A percentile compares a stretch with the other conserved stretches of the same genome.
Evolutionary conservation across 2,888 invertebrate species (phyloP).

Genomic region (Macropis europaea): DNA sequence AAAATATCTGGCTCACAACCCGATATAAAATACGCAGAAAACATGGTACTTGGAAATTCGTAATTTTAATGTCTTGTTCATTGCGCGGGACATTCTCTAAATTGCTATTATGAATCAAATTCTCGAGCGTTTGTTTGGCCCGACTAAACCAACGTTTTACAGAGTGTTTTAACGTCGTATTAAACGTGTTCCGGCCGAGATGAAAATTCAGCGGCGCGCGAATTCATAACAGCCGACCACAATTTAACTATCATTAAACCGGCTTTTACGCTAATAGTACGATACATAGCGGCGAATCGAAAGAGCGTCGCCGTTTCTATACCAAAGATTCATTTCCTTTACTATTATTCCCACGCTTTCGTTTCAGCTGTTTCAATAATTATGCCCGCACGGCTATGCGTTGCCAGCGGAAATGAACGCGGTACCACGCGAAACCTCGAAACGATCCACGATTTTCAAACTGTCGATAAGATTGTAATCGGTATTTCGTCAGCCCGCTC

Average conservation of each 20-base stretch:
- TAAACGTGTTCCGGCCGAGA: background rate
- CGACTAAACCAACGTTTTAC: background rate
- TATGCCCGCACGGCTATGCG: background rate
- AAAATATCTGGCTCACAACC: too few relatives aligned
- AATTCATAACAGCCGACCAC: background rate
- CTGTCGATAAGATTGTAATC: too few relatives aligned
- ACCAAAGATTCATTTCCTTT: conserved; percentile 31
- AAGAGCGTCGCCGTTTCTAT: background rate
- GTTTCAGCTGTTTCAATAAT: conserved; percentile 16
- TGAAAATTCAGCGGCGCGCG: background rate
- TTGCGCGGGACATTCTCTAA: too few relatives aligned
- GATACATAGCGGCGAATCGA: background rate
- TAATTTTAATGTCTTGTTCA: too few relatives aligned
- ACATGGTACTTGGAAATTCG: too few relatives aligned
- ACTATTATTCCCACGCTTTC: conserved; percentile 14
- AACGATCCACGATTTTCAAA: too few relatives aligned
- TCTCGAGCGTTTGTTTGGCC: background rate
- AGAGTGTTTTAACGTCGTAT: background rate
- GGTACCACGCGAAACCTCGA: too few relatives aligned
- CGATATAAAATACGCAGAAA: too few relatives aligned
- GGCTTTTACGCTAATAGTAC: conserved; percentile 6
- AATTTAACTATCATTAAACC: conserved; percentile 10
- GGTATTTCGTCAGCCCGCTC: too few relatives aligned
- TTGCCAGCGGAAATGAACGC: background rate
- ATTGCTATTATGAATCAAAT: too few relatives aligned